Base-by-base conservation (phyloP, 2,888 invertebrate species). In the Trisateles emortualis region DNA sequence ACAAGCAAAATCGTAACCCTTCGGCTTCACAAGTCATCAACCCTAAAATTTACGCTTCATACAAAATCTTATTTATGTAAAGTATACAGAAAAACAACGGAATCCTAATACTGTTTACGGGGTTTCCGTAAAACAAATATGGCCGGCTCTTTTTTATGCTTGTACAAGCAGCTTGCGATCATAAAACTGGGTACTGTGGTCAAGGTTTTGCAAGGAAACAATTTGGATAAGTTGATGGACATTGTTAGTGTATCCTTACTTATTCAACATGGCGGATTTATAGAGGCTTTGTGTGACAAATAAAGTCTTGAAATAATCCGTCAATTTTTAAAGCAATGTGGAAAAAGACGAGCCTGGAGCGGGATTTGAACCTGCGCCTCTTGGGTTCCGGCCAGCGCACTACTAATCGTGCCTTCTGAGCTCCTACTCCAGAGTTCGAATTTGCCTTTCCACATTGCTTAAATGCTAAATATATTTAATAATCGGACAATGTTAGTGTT, bases 21-120 rank as follows among this genome's bases (percentile, higher is more conserved):
- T 40, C 1, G 1, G 9, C 11, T 32, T 16, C 29, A 29, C 4
- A 14, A 44, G 45, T 32, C 14, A 41, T 41, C 41, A 41, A 45
- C 39, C 8, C 33, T 19, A 13, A 41, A 50, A 14, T 39, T 39
- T 51, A 51, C 17, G 10, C 32, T 0, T 3, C 22, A 32, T 19
- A 44, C 11, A 39, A 16, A 44, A 51, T 24, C 43, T 43, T 50
- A 43, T 50, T 43, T 30, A 24, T 30, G 16, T 44, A 33, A 39
- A 39, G 39, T 44, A 13, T 24, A 43, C n/a, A 38, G 30, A 22
- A 38, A 26, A 43, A 43, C 30, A 13, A 6, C 30, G 16, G 22
- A 16, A 30, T 30, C 8, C 43, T 44, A 39, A 40, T 33, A 48
- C 45, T 64, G 61, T 65, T 69, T 57, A 52, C 46, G 38, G 41